Evolutionary conservation across 2,797 vertebrate genomes (phyloP).

Genomic region (Neomorphus geoffroyi): DNA sequence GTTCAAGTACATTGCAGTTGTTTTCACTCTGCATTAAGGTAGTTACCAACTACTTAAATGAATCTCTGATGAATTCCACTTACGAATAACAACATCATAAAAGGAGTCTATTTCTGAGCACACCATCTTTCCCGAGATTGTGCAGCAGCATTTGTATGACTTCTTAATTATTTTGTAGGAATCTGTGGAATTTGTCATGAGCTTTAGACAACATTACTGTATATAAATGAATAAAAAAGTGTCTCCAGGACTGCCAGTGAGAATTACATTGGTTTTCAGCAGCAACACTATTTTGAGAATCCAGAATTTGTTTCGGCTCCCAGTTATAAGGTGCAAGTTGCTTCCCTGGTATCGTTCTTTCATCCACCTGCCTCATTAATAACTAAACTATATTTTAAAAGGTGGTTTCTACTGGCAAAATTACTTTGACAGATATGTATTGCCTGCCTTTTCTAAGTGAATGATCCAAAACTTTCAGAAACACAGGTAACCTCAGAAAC

Average conservation of each 20-base stretch:
- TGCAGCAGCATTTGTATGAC: rapidly evolving
- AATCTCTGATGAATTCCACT: neutral
- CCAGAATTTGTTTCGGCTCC: neutral
- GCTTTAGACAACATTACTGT: neutral
- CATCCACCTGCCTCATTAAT: neutral
- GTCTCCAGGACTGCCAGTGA: neutral
- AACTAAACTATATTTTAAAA: neutral
- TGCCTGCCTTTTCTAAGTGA: neutral
- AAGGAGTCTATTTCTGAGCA: neutral
- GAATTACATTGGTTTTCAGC: neutral
- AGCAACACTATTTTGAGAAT: neutral
- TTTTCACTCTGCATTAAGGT: neutral
- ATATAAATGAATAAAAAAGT: neutral
- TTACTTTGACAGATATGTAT: neutral
- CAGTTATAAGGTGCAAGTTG: neutral
- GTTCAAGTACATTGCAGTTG: neutral
- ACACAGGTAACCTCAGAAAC: neutral
- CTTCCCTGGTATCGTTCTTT: neutral
- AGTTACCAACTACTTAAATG: neutral
- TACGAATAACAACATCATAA: neutral
- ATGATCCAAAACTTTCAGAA: neutral
- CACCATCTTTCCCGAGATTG: neutral
- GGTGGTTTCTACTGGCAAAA: neutral
- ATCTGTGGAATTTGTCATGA: neutral
- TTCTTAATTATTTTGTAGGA: neutral